Conservation (phyloP, 92 coral and sea anemone species). For the Umimayanthus chanpuru region DNA sequence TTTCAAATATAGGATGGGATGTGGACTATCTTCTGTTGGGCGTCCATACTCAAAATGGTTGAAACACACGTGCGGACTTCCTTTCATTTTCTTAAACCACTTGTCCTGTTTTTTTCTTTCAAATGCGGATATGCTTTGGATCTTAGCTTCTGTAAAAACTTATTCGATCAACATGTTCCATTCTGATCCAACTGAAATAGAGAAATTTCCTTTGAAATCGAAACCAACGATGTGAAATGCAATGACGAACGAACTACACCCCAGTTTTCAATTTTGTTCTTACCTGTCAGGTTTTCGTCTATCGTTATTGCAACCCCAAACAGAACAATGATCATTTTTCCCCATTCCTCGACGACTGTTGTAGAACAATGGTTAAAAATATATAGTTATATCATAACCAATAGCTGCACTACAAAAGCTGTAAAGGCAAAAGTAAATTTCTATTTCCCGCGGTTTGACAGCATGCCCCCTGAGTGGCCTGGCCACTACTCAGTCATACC, state of each 20-base stretch:
- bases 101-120: neutral
- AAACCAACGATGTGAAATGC: neutral
- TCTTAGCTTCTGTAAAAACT: neutral
- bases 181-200: neutral
- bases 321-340: neutral
- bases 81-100: neutral
- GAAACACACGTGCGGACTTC: neutral
- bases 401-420: no score
- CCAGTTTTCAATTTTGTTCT: neutral
- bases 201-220: neutral
- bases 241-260: no score
- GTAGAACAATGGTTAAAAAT: neutral
- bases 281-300: neutral
- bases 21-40: neutral
- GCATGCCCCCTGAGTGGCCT: neutral
- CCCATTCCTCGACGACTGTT: neutral
- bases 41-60: neutral
- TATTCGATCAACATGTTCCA: neutral
- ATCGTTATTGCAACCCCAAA: neutral
- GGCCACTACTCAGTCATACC: neutral
- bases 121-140: neutral
- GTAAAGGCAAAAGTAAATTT: no score
- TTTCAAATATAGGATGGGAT: neutral
- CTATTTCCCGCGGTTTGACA: neutral
- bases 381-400: neutral